These are phyloP conservation scores for Nautilus pompilius DNA, from an alignment of 1,140 invertebrate species.

Conservation along the genomic window DNA sequence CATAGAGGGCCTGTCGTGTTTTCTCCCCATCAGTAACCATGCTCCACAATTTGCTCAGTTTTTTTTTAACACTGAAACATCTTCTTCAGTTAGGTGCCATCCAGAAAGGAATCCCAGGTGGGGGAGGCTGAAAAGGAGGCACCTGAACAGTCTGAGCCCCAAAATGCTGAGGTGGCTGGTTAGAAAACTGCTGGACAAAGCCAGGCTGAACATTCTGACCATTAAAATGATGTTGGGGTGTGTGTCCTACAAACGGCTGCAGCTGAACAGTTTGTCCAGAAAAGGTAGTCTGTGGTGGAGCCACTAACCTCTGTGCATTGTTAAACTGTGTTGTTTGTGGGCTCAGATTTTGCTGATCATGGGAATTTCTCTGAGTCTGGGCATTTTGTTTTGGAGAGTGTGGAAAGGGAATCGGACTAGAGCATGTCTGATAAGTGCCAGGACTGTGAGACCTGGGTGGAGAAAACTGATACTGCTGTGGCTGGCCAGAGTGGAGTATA, in stretches of 20 bases:
- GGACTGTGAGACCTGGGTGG: not conserved
- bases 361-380: not conserved
- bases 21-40: too few species aligned
- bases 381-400: not conserved
- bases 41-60: too few species aligned
- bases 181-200: not conserved
- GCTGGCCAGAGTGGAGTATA: not conserved
- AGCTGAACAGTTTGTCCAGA: not conserved
- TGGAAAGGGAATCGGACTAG: not conserved
- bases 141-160: not conserved
- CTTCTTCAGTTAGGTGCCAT: not conserved
- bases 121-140: not conserved
- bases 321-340: not conserved
- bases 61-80: too few species aligned
- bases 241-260: too few species aligned
- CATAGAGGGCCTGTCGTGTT: too few species aligned
- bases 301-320: not conserved
- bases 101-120: not conserved
- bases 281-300: not conserved
- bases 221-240: too few species aligned
- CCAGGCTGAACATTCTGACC: too few species aligned
- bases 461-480: not conserved
- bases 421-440: not conserved
- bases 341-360: not conserved
- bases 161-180: slow-evolving; percentile 1